Conservation (phyloP, 2,888 invertebrate species). For the Apodemia mormo region DNA sequence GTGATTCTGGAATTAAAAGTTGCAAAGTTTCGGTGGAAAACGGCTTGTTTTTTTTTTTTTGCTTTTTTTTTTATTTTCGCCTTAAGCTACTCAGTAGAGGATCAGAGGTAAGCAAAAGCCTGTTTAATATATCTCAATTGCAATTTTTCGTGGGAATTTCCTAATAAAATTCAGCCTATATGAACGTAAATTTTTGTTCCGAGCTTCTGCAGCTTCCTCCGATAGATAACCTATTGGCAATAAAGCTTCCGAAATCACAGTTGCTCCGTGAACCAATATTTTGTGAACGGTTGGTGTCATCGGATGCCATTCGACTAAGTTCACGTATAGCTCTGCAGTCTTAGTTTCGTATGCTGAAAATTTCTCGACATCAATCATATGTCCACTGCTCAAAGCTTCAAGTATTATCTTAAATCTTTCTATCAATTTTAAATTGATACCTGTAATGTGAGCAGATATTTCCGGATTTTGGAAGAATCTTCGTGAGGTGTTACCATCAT, state of each 20-base stretch:
- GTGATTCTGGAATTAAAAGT: no score
- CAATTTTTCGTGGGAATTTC: no score
- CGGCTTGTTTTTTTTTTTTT: no score
- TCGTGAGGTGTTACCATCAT: constrained; percentile 34
- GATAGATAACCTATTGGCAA: no score
- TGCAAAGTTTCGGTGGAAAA: no score
- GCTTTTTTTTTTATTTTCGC: no score
- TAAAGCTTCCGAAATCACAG: no score
- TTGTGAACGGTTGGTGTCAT: constrained; percentile 12
- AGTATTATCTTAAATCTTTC: constrained; percentile 29
- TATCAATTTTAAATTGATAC: constrained; percentile 29
- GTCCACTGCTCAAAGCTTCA: constrained; percentile 20
- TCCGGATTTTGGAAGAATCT: constrained; percentile 29
- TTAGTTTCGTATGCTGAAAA: constrained; percentile 19
- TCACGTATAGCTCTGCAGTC: constrained; percentile 17
- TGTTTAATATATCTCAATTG: no score
- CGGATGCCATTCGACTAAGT: constrained; percentile 16
- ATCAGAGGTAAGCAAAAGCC: no score
- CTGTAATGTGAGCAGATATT: constrained; percentile 28
- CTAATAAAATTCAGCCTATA: no score
- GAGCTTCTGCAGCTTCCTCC: background rate
- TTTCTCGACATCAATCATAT: constrained; percentile 5
- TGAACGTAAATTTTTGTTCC: no score
- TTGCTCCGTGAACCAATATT: background rate
- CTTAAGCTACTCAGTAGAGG: no score